phyloP scores from a whole-genome alignment of 1,140 invertebrate species.

The Pseudomyrmex pallidus region DNA sequence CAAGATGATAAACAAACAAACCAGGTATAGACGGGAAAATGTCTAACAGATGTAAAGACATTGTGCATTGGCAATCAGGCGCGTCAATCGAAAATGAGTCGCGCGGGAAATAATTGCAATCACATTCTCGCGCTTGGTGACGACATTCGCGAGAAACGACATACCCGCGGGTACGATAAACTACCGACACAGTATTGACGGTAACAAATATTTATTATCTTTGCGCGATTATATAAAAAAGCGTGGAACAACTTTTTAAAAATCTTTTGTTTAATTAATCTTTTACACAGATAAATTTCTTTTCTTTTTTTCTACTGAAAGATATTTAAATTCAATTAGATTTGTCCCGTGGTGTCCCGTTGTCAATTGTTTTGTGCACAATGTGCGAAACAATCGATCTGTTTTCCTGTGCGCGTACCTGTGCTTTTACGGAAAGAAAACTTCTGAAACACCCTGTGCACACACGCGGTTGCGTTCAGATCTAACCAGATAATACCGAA shows the following conservation, averaged over 20 bases:
- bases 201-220: background rate
- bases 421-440: background rate
- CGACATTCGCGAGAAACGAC: background rate
- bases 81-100: conserved; percentile 10
- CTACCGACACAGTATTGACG: too few species aligned
- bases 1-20: conserved; percentile 61
- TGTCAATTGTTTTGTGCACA: background rate
- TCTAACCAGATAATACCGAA: conserved; percentile 48
- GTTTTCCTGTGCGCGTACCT: background rate
- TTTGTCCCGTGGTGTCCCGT: too few species aligned
- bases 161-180: background rate
- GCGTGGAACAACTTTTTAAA: background rate
- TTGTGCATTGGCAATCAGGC: background rate
- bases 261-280: background rate
- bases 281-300: background rate
- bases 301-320: too few species aligned
- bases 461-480: background rate
- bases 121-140: background rate
- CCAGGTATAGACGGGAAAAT: conserved; percentile 18
- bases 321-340: too few species aligned
- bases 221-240: background rate
- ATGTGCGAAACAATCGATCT: too few species aligned
- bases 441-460: conserved; percentile 4
- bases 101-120: conserved; percentile 6
- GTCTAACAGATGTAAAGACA: conserved; percentile 6